Percentiles rank a stretch among this genome's conserved stretches.
Conservation (phyloP, 1,140 invertebrate genomes). For the Amyelois transitella region DNA sequence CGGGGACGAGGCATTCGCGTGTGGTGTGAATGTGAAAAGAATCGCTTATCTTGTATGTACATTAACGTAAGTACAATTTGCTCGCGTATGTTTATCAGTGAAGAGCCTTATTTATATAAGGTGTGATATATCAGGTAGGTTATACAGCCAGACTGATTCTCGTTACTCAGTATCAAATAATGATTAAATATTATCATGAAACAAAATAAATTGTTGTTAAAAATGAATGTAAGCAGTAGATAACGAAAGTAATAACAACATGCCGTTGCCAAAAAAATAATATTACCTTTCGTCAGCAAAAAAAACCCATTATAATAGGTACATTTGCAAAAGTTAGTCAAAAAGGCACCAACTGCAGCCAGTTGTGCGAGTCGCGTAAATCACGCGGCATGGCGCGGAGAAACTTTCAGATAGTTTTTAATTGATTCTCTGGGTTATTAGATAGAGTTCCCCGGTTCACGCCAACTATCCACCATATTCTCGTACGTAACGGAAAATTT, state of each 20-base stretch:
- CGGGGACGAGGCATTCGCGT: neutral
- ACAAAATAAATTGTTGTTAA: no score
- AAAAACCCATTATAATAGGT: no score
- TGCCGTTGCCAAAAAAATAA: no score
- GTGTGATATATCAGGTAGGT: no score
- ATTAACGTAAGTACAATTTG: neutral
- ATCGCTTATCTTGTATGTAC: neutral
- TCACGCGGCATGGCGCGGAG: slow-evolving; percentile 15
- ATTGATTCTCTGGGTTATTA: slow-evolving; percentile 32
- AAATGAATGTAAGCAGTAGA: no score
- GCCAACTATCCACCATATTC: neutral
- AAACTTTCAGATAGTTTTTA: slow-evolving; percentile 31
- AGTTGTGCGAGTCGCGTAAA: slow-evolving; percentile 14
- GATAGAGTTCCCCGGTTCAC: slow-evolving; percentile 11
- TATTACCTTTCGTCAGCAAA: no score
- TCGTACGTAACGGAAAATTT: neutral
- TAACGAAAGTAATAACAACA: no score
- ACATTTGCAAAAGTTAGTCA: neutral
- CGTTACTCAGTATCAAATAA: no score
- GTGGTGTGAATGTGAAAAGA: neutral
- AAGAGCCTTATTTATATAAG: no score
- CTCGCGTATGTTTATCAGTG: no score
- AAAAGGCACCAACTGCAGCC: neutral
- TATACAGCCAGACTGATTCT: no score
- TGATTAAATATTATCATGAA: no score